phyloP scores from a whole-genome alignment of 2,797 vertebrate species.

The Acrossocheilus wenchowensis region DNA sequence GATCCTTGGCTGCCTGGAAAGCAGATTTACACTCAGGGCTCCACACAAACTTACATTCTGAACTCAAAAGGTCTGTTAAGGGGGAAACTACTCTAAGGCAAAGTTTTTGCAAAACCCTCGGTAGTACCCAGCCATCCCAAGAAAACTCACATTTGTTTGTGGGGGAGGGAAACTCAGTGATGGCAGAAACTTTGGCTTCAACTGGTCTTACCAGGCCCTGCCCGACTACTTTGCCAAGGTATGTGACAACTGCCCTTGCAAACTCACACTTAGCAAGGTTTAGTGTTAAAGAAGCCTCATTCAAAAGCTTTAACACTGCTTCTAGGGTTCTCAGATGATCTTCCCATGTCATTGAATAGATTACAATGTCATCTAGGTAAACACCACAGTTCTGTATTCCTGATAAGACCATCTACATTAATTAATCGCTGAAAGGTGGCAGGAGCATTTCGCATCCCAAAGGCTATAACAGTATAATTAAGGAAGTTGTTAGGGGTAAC shows the following conservation, averaged over 20 bases:
- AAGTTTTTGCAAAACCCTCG: too few species aligned
- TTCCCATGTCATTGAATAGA: neutral
- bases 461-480: too few species aligned
- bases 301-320: neutral
- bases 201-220: neutral
- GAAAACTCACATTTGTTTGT: neutral
- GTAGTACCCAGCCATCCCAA: too few species aligned
- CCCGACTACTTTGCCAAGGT: neutral
- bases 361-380: too few species aligned
- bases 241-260: neutral
- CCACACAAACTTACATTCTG: neutral
- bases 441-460: too few species aligned
- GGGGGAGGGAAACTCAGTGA: neutral
- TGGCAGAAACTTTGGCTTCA: neutral
- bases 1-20: neutral
- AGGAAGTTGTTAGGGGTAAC: too few species aligned
- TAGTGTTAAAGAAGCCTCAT: too few species aligned
- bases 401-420: neutral
- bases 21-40: neutral
- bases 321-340: neutral
- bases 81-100: neutral
- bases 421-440: neutral
- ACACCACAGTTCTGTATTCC: neutral
- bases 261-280: too few species aligned
- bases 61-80: neutral